phyloP scores from a whole-genome alignment of 2,113 vertebrate species.

The Empidonax alnorum region DNA sequence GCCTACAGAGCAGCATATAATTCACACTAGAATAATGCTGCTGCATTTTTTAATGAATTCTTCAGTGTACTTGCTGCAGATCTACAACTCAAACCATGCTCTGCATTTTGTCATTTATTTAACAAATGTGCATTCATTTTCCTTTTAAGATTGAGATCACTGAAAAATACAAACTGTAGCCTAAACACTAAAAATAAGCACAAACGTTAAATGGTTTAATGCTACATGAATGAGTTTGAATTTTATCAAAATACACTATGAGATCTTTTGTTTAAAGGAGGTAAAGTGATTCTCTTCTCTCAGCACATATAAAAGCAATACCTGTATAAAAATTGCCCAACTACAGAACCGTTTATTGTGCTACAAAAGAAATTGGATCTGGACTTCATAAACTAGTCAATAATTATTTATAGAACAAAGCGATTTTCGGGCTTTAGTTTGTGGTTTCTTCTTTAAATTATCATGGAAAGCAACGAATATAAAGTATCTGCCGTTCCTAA shows the following conservation, averaged over 20 bases:
- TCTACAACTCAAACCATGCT: not conserved
- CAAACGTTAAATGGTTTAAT: not conserved
- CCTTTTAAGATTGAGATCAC: not conserved
- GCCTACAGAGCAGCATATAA: slow-evolving; percentile 18
- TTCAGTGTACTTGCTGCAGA: not conserved
- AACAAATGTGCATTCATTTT: not conserved
- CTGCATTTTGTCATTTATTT: not conserved
- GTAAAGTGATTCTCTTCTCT: not conserved
- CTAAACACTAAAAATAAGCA: not conserved
- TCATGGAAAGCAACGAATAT: slow-evolving; percentile 1
- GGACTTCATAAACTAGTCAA: not conserved
- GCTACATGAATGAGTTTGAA: not conserved
- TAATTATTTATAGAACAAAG: slow-evolving; percentile 19
- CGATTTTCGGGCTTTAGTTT: not conserved
- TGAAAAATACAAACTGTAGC: not conserved
- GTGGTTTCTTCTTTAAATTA: not conserved
- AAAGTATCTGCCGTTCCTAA: not conserved
- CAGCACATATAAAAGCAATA: not conserved
- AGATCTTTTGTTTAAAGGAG: not conserved
- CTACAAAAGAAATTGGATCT: not conserved
- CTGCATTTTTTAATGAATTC: slow-evolving; percentile 33
- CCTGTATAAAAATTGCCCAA: not conserved
- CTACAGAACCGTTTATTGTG: not conserved
- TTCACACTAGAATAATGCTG: slow-evolving; percentile 46
- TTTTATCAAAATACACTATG: not conserved